Evolutionary conservation across 2,888 invertebrate genomes (phyloP).

Genomic region (Netelia fuscicornis): DNA sequence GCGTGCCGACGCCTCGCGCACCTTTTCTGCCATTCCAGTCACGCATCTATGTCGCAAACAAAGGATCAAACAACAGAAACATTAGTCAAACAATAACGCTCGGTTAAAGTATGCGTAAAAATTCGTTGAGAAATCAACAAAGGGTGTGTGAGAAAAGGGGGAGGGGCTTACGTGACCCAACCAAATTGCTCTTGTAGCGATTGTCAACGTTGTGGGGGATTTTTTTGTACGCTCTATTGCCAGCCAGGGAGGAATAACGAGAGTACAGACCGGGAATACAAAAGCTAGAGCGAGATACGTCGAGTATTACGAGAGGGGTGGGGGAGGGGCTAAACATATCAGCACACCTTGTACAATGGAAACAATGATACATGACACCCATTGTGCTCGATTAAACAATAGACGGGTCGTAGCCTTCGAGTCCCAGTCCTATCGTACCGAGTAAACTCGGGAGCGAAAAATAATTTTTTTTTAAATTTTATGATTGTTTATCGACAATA

Average conservation of each 20-base stretch:
- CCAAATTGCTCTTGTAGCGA: slow-evolving; percentile 28
- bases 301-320: slow-evolving; percentile 20
- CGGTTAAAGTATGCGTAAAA: slow-evolving; percentile 27
- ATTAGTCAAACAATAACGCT: slow-evolving; percentile 38
- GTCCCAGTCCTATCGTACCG: neutral
- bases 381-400: slow-evolving; percentile 78
- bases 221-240: neutral
- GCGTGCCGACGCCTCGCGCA: slow-evolving; percentile 85
- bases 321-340: slow-evolving; percentile 44
- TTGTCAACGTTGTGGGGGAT: slow-evolving; percentile 23
- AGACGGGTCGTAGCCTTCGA: slow-evolving; percentile 43
- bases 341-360: slow-evolving; percentile 63
- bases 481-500: neutral
- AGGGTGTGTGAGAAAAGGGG: neutral
- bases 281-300: slow-evolving; percentile 16
- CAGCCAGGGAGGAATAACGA: slow-evolving; percentile 41
- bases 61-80: slow-evolving; percentile 40
- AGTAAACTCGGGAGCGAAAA: too few relatives aligned
- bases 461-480: neutral
- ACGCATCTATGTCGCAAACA: slow-evolving; percentile 77
- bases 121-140: slow-evolving; percentile 29
- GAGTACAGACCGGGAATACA: slow-evolving; percentile 22
- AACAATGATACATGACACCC: slow-evolving; percentile 77
- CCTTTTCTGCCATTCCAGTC: slow-evolving; percentile 84
- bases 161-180: slow-evolving; percentile 13